Evolutionary conservation across 2,113 vertebrate species (phyloP).

Genomic region (Uria lomvia): DNA sequence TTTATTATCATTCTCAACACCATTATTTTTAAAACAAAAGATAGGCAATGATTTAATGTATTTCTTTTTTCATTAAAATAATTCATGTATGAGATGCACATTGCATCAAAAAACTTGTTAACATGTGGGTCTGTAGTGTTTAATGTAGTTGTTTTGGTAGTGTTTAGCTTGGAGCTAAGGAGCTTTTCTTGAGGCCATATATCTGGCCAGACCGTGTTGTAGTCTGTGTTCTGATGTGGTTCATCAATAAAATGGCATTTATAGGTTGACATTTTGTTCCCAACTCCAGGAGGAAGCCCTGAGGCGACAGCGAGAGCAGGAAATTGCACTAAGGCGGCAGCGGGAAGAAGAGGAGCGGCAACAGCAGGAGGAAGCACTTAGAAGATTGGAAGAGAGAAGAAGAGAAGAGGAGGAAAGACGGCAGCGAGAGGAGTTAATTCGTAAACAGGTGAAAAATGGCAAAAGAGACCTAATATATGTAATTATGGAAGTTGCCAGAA

Average conservation of each 20-base stretch:
- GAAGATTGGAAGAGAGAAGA: conserved; percentile 86
- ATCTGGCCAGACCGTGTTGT: background rate
- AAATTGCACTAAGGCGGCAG: conserved; percentile 87
- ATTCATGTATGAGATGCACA: background rate
- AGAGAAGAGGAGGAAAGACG: conserved; percentile 91
- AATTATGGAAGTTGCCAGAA: background rate
- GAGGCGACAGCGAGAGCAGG: conserved; percentile 80
- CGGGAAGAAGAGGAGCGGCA: conserved; percentile 91
- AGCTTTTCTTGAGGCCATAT: background rate
- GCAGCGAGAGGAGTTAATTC: conserved; percentile 88
- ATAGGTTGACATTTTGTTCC: background rate
- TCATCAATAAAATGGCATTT: background rate
- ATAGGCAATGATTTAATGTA: background rate
- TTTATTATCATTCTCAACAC: background rate
- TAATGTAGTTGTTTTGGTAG: background rate
- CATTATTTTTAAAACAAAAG: background rate
- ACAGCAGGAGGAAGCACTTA: conserved; percentile 89
- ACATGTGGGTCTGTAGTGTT: background rate
- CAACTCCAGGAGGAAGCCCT: conserved; percentile 78
- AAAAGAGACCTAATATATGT: background rate
- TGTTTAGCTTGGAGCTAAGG: background rate
- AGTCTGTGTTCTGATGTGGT: background rate
- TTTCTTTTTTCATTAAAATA: background rate
- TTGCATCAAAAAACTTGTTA: background rate
- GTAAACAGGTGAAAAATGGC: conserved; percentile 83